Evolutionary conservation across 2,113 vertebrate genomes (phyloP).

Genomic region (Perognathus longimembris): DNA sequence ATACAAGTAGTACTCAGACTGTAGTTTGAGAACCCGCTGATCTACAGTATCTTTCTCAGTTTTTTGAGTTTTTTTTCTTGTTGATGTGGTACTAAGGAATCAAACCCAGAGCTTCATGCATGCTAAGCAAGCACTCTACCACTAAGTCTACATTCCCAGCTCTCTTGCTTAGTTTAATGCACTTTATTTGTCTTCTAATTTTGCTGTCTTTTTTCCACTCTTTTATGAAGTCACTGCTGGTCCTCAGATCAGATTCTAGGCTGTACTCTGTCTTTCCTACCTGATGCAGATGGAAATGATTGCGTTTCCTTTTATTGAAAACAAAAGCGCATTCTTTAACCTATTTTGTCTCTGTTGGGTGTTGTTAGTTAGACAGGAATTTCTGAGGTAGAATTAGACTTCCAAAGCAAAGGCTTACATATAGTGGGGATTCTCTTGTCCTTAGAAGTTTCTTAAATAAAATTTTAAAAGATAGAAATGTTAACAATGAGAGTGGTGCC

Average conservation of each 20-base stretch:
- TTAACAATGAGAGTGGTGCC: constrained; percentile 9
- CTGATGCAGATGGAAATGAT: not conserved
- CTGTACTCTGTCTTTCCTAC: not conserved
- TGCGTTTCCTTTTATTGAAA: not conserved
- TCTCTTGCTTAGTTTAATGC: no score
- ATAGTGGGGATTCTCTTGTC: not conserved
- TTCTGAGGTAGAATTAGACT: constrained; percentile 29
- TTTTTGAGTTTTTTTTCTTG: no score
- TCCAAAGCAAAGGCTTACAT: not conserved
- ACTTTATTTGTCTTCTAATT: no score
- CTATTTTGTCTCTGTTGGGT: not conserved
- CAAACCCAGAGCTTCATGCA: no score
- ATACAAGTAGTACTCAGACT: no score
- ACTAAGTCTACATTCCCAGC: no score
- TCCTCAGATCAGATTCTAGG: not conserved
- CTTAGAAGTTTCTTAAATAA: no score
- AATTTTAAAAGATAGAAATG: constrained; percentile 15
- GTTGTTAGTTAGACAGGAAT: not conserved
- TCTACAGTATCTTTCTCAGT: no score
- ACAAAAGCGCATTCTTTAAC: not conserved
- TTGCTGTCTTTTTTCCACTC: not conserved
- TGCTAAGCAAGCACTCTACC: no score
- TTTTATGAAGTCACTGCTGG: not conserved
- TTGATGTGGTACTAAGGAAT: no score
- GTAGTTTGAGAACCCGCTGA: no score